Evolutionary conservation across 53 echinoderm and acorn worm genomes (phyloP).

Genomic region (Echinarachnius parma): DNA sequence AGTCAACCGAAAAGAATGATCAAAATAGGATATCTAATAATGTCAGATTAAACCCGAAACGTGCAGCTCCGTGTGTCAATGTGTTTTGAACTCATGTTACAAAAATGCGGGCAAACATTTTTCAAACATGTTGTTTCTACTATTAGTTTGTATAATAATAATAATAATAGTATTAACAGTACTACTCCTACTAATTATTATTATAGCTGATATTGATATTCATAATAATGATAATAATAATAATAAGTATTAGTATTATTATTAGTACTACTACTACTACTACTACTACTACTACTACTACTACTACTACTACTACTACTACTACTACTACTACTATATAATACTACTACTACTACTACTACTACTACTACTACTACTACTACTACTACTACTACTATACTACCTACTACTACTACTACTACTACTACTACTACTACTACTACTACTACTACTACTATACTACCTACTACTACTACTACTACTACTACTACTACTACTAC

Average conservation of each 20-base stretch:
- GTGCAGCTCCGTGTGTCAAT: too few species aligned
- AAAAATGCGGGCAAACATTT: too few species aligned
- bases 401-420: background rate
- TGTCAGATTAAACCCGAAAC: too few species aligned
- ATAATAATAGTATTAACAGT: too few species aligned
- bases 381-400: background rate
- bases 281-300: slow-evolving; percentile 1
- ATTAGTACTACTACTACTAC: background rate
- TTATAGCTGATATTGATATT: too few species aligned
- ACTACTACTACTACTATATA: background rate
- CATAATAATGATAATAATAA: too few species aligned
- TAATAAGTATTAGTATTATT: background rate
- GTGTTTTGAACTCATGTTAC: too few species aligned
- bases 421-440: background rate
- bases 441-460: background rate
- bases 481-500: background rate
- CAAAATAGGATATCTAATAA: too few species aligned
- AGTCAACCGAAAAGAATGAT: too few species aligned
- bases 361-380: background rate
- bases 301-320: background rate
- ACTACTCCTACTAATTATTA: too few species aligned
- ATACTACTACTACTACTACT: background rate
- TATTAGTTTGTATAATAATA: too few species aligned
- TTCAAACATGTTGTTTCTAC: too few species aligned
- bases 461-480: background rate